Evolutionary conservation across 1,140 invertebrate species (phyloP).

Genomic region (Schmidtea mediterranea): DNA sequence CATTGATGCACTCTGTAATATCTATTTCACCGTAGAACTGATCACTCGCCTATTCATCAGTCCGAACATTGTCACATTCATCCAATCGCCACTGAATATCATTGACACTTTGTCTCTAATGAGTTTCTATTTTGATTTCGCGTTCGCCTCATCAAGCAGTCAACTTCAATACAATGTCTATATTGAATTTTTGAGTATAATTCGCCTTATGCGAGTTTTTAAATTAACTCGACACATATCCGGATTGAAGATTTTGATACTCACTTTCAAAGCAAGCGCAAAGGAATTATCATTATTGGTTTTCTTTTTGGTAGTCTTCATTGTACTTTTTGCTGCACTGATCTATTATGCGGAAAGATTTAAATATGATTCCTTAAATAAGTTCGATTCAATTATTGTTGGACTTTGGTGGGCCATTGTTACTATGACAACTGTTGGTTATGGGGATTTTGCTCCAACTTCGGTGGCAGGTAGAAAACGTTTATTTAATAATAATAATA

Average conservation of each 20-base stretch:
- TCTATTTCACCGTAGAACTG: conserved; percentile 85
- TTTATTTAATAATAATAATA: too few species aligned
- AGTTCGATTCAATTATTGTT: conserved; percentile 77
- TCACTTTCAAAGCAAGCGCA: conserved; percentile 96
- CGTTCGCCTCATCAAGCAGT: conserved; percentile 65
- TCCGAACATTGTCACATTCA: conserved; percentile 37
- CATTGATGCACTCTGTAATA: conserved; percentile 25
- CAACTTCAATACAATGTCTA: conserved; percentile 60
- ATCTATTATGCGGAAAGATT: conserved; percentile 72
- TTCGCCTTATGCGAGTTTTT: conserved; percentile 28
- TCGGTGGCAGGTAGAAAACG: conserved; percentile 68
- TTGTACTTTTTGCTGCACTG: conserved; percentile 85
- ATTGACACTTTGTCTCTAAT: conserved; percentile 96
- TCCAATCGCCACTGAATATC: conserved; percentile 97
- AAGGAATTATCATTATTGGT: conserved; percentile 94
- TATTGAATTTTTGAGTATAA: conserved; percentile 26
- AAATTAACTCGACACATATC: conserved; percentile 22
- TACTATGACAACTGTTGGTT: conserved; percentile 90
- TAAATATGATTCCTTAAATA: conserved; percentile 58
- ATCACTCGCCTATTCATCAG: conserved; percentile 72
- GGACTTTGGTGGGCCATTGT: conserved; percentile 43
- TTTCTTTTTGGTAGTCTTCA: conserved; percentile 88
- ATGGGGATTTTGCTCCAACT: conserved; percentile 84
- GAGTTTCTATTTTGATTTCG: conserved; percentile 96
- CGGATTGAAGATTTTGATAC: conserved; percentile 30